Conservation (phyloP, 2,888 invertebrate genomes). For the Epsilonema sp. region DNA sequence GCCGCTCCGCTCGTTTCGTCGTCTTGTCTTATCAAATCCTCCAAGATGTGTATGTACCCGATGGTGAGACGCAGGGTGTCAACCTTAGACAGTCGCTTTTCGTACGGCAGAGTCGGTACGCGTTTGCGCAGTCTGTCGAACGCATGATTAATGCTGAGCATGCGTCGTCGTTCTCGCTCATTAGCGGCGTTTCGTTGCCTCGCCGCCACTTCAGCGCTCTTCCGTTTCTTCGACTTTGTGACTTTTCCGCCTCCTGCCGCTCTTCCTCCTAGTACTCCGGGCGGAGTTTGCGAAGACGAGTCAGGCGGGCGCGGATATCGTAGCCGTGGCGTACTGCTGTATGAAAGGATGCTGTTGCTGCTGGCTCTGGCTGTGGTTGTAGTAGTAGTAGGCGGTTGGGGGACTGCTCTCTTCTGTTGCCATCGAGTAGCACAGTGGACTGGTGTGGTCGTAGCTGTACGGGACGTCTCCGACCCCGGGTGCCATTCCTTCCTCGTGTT, state of each 20-base stretch:
- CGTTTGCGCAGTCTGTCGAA: constrained; percentile 76
- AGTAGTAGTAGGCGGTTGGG: too few relatives aligned
- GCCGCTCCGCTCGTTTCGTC: neutral
- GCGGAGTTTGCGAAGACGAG: too few relatives aligned
- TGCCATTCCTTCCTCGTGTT: too few relatives aligned
- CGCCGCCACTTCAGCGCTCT: constrained; percentile 59
- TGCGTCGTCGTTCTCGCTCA: constrained; percentile 67
- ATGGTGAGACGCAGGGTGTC: constrained; percentile 81
- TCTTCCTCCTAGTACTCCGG: too few relatives aligned
- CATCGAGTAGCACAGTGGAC: too few relatives aligned
- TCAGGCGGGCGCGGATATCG: too few relatives aligned
- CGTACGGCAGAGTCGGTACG: constrained; percentile 81
- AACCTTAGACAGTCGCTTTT: constrained; percentile 80
- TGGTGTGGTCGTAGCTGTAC: too few relatives aligned
- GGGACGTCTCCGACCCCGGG: too few relatives aligned
- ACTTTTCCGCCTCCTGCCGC: too few relatives aligned
- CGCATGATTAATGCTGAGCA: constrained; percentile 93
- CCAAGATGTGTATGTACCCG: constrained; percentile 63
- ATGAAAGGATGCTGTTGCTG: neutral
- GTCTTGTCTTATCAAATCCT: neutral
- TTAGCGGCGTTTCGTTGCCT: constrained; percentile 88
- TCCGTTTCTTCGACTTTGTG: constrained; percentile 30
- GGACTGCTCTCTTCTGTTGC: too few relatives aligned
- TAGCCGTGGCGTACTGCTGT: too few relatives aligned
- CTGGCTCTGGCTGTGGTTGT: too few relatives aligned